Base-by-base conservation (phyloP, 2,797 vertebrate genomes). In the Acipenser ruthenus region DNA sequence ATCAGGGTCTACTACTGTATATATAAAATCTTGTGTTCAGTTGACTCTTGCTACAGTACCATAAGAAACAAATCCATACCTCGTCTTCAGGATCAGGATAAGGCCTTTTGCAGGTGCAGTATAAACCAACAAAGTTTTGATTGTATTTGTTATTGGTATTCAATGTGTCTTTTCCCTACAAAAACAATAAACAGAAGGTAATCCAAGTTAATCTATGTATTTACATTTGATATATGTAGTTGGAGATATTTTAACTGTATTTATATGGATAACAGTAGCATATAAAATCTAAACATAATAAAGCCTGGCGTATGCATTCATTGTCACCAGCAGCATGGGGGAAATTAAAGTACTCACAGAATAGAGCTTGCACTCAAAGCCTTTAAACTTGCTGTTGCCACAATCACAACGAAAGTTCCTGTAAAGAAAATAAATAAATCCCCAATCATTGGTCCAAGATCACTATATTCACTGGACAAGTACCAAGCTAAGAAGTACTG, bases 11-110 rank as follows among this genome's bases (percentile, higher is more conserved):
- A 37, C 23, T 2, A 65, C 50, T 49, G 23, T 69, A 69, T 69
- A 67, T 7, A n/a, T 13, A 6, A 11, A 6, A 60, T 4, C 9
- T 6, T 7, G 13, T 12, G 62, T 23, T 15, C 10, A 13, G 23
- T 11, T 58, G 15, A 49, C 8, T 8, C 23, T 37, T 37, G 23
- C 49, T 18, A 67, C 60, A 6, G 53, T 15, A 50, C 9, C 49
- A 13, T 0, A 67, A 80, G 10, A 69, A 48, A 73, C n/a, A 67
- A 8, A 49, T 67, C 72, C 78, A 84, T 79, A 98, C 96, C 93
- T 95, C 92, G 74, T 99, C 96, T 13, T 98, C 95, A 10, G 94
- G 93, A 82, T 99, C 96, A 4, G 96, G 96, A 67, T 99, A 99
- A 0, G 96, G 95, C 71, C 94, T 89, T 75, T 93, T 88, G 74